A percentile compares a stretch with the other conserved stretches of the same genome.
Evolutionary conservation across 2,888 invertebrate genomes (phyloP).

Genomic region (Stenchaetothrips biformis): DNA sequence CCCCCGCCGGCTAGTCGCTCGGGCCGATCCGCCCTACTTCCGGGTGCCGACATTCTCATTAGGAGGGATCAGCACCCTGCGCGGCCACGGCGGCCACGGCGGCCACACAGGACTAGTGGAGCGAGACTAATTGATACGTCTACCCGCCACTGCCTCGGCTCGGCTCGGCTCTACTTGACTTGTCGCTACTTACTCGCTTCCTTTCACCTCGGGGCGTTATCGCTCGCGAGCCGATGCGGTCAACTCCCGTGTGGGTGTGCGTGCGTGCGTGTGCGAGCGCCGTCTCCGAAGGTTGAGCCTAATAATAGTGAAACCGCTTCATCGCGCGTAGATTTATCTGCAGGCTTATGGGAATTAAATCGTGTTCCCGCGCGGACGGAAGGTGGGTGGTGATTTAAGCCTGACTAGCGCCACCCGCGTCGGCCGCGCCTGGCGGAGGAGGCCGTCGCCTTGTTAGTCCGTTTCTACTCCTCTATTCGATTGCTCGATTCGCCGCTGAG

Average conservation of each 20-base stretch:
- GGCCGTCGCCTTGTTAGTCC: too few species aligned
- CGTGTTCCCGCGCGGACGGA: too few species aligned
- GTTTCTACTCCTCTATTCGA: too few species aligned
- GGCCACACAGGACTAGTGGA: neutral
- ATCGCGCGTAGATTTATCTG: too few species aligned
- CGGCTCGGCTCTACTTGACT: neutral
- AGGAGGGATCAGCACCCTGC: neutral
- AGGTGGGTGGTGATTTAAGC: too few species aligned
- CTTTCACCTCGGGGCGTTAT: neutral
- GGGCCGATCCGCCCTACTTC: neutral
- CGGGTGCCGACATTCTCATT: constrained; percentile 1
- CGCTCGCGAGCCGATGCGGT: neutral
- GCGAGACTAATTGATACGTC: neutral
- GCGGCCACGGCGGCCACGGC: neutral
- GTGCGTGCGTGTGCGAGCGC: neutral
- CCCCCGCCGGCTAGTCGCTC: neutral
- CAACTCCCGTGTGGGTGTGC: neutral
- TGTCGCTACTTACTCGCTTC: neutral
- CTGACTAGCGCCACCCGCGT: too few species aligned
- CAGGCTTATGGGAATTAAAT: too few species aligned
- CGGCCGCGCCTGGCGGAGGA: too few species aligned
- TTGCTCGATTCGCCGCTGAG: too few species aligned
- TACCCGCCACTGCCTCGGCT: neutral
- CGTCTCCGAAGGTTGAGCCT: neutral
- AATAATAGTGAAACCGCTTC: neutral